Evolutionary conservation across 2,797 vertebrate genomes (phyloP).

Genomic region (Gymnoscopelus braueri): DNA sequence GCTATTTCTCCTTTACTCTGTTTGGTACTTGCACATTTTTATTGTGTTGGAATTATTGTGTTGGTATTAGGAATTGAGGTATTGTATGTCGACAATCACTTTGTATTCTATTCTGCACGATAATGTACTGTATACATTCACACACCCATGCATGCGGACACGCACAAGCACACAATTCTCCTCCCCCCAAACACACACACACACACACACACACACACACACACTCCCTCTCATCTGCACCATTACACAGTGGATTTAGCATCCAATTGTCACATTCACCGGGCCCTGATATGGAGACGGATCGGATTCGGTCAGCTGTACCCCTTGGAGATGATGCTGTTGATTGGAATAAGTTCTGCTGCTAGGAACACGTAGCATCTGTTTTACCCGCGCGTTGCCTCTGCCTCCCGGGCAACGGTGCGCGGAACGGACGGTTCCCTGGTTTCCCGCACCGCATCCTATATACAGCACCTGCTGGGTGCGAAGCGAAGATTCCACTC

Average conservation of each 20-base stretch:
- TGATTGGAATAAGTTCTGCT: conserved; percentile 66
- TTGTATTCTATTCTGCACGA: conserved; percentile 28
- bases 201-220: not conserved
- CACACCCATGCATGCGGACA: conserved; percentile 1
- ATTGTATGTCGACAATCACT: conserved; percentile 12
- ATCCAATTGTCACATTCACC: conserved; percentile 58
- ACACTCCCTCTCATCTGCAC: conserved; percentile 47
- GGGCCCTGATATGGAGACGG: conserved; percentile 50
- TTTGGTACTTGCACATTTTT: too few relatives aligned
- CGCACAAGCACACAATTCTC: not conserved
- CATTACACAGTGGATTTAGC: conserved; percentile 66
- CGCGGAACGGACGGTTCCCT: conserved; percentile 24
- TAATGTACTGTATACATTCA: not conserved
- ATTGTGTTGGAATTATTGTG: too few relatives aligned
- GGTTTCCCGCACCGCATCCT: conserved; percentile 30
- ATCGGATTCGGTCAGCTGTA: conserved; percentile 60
- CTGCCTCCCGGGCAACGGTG: conserved; percentile 51
- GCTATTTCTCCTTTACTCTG: too few relatives aligned
- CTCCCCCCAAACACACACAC: not conserved
- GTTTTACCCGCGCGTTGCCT: conserved; percentile 27
- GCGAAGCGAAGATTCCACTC: conserved; percentile 11
- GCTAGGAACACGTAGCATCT: conserved; percentile 65
- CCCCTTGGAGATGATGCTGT: conserved; percentile 61
- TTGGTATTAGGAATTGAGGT: not conserved
- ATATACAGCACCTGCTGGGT: conserved; percentile 44